These are phyloP conservation scores for Drosophila suboccidentalis DNA, from an alignment of 2,888 invertebrate genomes.

Conservation along the genomic window DNA sequence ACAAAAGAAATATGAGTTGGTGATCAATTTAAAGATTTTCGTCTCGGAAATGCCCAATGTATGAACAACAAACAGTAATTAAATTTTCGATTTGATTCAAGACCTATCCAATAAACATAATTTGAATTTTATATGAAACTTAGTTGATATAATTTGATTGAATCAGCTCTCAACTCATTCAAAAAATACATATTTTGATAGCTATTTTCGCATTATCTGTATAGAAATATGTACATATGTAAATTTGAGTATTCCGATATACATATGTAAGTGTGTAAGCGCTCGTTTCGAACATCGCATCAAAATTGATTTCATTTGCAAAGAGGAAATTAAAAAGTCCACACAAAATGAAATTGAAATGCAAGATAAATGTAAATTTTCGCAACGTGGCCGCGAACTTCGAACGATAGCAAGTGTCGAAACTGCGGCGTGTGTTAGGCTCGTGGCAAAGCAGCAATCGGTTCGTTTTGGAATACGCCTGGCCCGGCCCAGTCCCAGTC, in stretches of 20 bases:
- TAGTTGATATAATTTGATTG: no score
- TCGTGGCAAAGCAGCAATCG: conserved; percentile 76
- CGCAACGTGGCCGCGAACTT: conserved; percentile 56
- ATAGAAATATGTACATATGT: background rate
- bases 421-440: conserved; percentile 82
- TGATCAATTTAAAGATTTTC: no score
- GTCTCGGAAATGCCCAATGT: no score
- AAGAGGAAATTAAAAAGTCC: conserved; percentile 79
- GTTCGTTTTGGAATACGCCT: conserved; percentile 36
- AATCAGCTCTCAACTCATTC: no score
- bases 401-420: conserved; percentile 68
- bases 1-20: no score
- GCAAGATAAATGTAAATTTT: conserved; percentile 79
- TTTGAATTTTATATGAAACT: no score
- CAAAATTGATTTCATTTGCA: conserved; percentile 80
- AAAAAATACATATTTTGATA: no score
- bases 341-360: conserved; percentile 76
- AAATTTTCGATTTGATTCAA: no score
- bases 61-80: no score
- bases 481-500: conserved; percentile 2
- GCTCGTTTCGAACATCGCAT: conserved; percentile 51
- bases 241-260: conserved; percentile 24
- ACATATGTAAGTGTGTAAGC: conserved; percentile 37
- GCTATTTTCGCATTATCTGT: no score
- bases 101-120: no score